Base-by-base conservation (phyloP, 2,888 invertebrate genomes). In the Drosophila melanocephala region DNA sequence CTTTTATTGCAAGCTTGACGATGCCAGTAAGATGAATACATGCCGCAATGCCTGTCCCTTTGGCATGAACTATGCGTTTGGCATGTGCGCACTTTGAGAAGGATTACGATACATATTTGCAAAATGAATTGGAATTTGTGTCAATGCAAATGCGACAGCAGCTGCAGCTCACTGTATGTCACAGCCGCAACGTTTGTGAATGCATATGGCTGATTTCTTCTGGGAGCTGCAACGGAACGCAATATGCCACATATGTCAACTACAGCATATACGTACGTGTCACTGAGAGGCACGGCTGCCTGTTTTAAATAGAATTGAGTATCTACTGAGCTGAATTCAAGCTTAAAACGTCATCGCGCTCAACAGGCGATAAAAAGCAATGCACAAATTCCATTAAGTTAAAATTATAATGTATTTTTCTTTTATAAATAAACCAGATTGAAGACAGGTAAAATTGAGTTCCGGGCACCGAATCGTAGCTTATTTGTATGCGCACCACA, bases 51-150 rank as follows among this genome's bases (percentile, higher is more conserved):
- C 14, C 26, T 44, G 30, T 14, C 14, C 32, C 16, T 35, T n/a
- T 66, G 61, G 28, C 9, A 57, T 68, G 70, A 58, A 53, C 53
- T 64, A 66, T 72, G 59, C 73, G 77, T 68, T 52, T 61, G 71
- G 67, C 74, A 58, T 79, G 69, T 76, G 75, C 64, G 69, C 84
- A 87, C 79, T 86, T 84, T 79, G 78, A 83, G 76, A 83, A 79
- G 83, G 83, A 91, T 90, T 87, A 84, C 58, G 30, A 44, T 58
- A 58, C 81, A 84, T 84, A 90, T 90, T 91, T 91, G 89, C 80
- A 77, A 86, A 87, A 84, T 90, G 84, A 81, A 89, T 84, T 80
- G 80, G 87, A 87, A 86, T 84, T 86, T 81, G 65, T 79, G 76
- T 72, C 79, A 81, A 79, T 81, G 79, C 56, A 63, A 68, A 33